phyloP scores from a whole-genome alignment of 2,888 invertebrate species.

The Cinara cedri region DNA sequence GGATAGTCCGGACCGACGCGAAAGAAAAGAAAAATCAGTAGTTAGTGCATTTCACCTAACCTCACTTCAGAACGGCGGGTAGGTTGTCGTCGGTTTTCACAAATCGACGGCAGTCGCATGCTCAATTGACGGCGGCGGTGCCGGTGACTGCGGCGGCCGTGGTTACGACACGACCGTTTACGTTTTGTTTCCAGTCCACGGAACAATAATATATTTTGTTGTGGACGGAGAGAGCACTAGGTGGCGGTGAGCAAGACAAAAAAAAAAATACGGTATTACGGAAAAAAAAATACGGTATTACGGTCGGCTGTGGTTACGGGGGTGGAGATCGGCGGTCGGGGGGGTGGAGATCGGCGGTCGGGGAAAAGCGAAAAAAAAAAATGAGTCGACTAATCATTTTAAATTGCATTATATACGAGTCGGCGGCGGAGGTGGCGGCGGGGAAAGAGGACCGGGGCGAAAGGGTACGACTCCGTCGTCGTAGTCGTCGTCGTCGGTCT shows the following conservation, averaged over 20 bases:
- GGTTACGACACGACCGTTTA: slow-evolving; percentile 21
- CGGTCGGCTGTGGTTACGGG: not conserved
- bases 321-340: too few species aligned
- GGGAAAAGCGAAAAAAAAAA: not conserved
- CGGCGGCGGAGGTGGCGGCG: not conserved
- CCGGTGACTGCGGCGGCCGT: too few species aligned
- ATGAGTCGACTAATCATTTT: slow-evolving; percentile 55
- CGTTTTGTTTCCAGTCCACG: slow-evolving; percentile 25
- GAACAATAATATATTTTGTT: not conserved
- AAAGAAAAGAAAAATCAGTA: too few species aligned
- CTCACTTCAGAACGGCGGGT: too few species aligned
- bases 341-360: too few species aligned
- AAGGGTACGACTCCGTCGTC: slow-evolving; percentile 27
- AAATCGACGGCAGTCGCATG: too few species aligned
- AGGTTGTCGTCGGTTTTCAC: too few species aligned
- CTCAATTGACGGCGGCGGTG: not conserved
- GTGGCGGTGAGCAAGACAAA: not conserved
- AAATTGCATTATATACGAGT: slow-evolving; percentile 47
- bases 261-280: not conserved
- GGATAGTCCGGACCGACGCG: too few species aligned
- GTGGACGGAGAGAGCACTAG: too few species aligned
- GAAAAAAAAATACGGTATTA: not conserved
- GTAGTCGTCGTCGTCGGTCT: slow-evolving; percentile 52
- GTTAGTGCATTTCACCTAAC: too few species aligned
- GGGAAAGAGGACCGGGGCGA: not conserved